Percentiles rank a stretch among this genome's conserved stretches.
phyloP scores from a whole-genome alignment of 1,140 invertebrate species.

The Melitaea cinxia region DNA sequence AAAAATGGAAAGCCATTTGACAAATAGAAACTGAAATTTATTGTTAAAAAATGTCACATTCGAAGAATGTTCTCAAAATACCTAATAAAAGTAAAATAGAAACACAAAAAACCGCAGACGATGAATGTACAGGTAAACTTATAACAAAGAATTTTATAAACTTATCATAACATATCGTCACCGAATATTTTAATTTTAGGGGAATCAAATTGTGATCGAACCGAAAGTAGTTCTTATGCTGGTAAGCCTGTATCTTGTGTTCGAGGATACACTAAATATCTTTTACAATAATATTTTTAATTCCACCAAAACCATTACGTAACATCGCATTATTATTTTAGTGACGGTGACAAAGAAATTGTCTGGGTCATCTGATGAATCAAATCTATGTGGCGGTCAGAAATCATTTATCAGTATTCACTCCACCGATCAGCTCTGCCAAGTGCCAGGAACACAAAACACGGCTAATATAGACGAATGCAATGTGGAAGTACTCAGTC shows the following conservation, averaged over 20 bases:
- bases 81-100: constrained; percentile 63
- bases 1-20: constrained; percentile 76
- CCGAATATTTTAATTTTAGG: constrained; percentile 45
- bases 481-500: constrained; percentile 72
- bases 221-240: constrained; percentile 66
- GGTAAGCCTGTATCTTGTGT: constrained; percentile 46
- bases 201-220: constrained; percentile 50
- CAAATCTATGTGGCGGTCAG: constrained; percentile 54
- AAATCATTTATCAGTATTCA: constrained; percentile 77
- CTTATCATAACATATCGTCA: background rate
- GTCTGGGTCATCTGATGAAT: constrained; percentile 45
- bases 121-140: constrained; percentile 57
- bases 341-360: constrained; percentile 72
- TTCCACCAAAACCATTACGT: background rate
- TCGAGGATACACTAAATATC: background rate
- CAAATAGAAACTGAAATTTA: constrained; percentile 76
- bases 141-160: background rate
- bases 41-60: constrained; percentile 77
- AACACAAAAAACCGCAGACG: constrained; percentile 42
- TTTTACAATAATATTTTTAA: background rate
- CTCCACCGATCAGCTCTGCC: constrained; percentile 72
- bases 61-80: constrained; percentile 71
- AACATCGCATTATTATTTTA: constrained; percentile 19
- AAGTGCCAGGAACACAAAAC: constrained; percentile 53
- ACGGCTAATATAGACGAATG: constrained; percentile 60